Percentiles rank a stretch among this genome's conserved stretches.
These are phyloP conservation scores for Cololabis saira DNA, from an alignment of 2,113 vertebrate genomes.

Conservation along the genomic window DNA sequence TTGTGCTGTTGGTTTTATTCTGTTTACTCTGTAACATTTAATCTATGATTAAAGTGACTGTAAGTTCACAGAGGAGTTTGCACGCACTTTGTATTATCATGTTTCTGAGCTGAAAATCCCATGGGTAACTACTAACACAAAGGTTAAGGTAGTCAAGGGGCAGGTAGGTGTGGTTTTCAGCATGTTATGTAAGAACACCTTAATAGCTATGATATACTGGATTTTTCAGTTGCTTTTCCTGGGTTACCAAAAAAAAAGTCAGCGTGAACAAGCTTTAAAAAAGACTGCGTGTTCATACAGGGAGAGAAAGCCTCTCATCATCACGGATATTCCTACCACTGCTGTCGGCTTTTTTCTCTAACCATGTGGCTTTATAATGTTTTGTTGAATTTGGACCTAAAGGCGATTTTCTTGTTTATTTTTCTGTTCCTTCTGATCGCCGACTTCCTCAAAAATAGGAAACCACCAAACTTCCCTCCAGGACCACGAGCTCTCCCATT, in stretches of 20 bases:
- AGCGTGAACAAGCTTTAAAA: background rate
- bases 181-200: background rate
- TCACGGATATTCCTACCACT: fast-evolving
- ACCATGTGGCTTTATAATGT: slow-evolving; percentile 68
- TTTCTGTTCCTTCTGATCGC: slow-evolving; percentile 72
- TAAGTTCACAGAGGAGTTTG: background rate
- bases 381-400: slow-evolving; percentile 59
- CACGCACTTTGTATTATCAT: no score
- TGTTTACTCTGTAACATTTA: no score
- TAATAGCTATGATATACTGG: background rate
- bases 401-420: slow-evolving; percentile 70
- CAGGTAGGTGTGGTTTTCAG: background rate
- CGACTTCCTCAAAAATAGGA: slow-evolving; percentile 72
- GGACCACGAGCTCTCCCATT: slow-evolving; percentile 77
- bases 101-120: no score
- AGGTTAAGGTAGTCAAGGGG: no score
- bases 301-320: background rate
- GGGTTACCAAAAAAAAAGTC: background rate
- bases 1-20: no score
- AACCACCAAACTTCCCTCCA: slow-evolving; percentile 78
- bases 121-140: no score
- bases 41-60: no score
- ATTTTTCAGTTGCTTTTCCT: background rate
- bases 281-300: background rate
- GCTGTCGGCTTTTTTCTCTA: background rate